Base-by-base conservation (phyloP, 2,797 vertebrate genomes). In the Lacerta agilis region DNA sequence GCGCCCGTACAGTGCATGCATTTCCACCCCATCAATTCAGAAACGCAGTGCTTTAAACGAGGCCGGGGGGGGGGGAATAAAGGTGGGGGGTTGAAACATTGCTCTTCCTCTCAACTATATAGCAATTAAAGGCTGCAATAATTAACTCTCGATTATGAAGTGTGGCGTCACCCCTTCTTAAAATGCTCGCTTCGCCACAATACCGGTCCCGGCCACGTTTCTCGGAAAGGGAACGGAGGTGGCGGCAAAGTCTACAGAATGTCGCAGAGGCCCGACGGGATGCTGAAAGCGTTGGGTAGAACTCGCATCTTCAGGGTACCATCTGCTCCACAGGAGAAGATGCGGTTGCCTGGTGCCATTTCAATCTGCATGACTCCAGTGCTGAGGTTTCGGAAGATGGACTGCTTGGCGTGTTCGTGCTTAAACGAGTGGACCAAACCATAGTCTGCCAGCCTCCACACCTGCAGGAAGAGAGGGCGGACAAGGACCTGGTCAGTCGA, bases 311-410 rank as follows among this genome's bases (percentile, higher is more conserved):
- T 99, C 94, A 99, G 97, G 0, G 99, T 99, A 91, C 99, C 99
- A 33, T 99, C 99, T 1, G 99, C 99, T 75, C 99, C 99, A 76
- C 99, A 99, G 94, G 99, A 99, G 97, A 99, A 99, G 96, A 99
- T 97, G 83, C 98, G 98, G 93, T 98, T 98, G 36, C 97, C 97
- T 9, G 98, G 98, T 67, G 97, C 96, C 4, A 98, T 98, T 95
- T 99, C 98, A 83, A 99, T 98, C 96, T 99, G 98, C 97, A 98
- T 99, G 91, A 99, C 98, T 0, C 99, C 99, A 6, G 98, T 98
- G 45, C 99, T 99, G 13, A 99, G 98, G 95, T 99, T 99, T 88
- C 99, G 97, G 97, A 99, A 99, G 95, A 99, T 98, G 89, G 99
- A 99, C 96, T 99, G 99, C 94, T 99, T 99, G 89, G 99, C 98